Evolutionary conservation across 2,113 vertebrate species (phyloP), one percentile per base, ranked within the genome.

Genomic region (Callipepla squamata): DNA sequence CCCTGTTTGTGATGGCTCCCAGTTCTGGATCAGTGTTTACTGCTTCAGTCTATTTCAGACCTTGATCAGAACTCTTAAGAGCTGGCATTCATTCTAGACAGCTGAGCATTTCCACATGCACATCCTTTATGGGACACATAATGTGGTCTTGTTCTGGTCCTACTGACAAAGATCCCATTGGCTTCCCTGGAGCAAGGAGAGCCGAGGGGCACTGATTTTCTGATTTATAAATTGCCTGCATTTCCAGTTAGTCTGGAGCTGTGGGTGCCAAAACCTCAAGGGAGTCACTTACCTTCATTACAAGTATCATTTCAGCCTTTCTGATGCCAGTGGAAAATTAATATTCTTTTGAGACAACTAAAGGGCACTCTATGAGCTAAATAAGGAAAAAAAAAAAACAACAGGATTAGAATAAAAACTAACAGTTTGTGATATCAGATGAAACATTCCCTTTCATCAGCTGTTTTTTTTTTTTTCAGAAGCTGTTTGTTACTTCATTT

Each of bases 261-360:
- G 51, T 85, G 73, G 68, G 80, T 93, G 83, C 91, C 61, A 93
- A 93, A 96, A 90, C 90, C 82, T 88, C 85, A 90, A 84, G 73
- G 91, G 81, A 94, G 66, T 80, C 91, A 75, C 55, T 91, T 87
- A 89, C 61, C 34, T 65, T 91, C 66, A 48, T 8, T 76, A 62
- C 48, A 94, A 92, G 80, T 80, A 87, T 73, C 9, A 90, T 75
- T 81, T 91, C 85, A 90, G 62, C 61, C 79, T 78, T 75, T 80
- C 50, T 91, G 74, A 67, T 78, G 48, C 68, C 44, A 72, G 69
- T 91, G 58, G 68, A 95, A 92, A 69, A 82, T 50, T 44, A 90
- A 87, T 51, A 95, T 84, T 68, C 76, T 93, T 90, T 61, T 78
- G 14, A 88, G 66, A 86, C 42, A 65, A 48, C 50, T 70, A 74